Evolutionary conservation across 2,797 vertebrate species (phyloP).

Genomic region (Sylvia borin): DNA sequence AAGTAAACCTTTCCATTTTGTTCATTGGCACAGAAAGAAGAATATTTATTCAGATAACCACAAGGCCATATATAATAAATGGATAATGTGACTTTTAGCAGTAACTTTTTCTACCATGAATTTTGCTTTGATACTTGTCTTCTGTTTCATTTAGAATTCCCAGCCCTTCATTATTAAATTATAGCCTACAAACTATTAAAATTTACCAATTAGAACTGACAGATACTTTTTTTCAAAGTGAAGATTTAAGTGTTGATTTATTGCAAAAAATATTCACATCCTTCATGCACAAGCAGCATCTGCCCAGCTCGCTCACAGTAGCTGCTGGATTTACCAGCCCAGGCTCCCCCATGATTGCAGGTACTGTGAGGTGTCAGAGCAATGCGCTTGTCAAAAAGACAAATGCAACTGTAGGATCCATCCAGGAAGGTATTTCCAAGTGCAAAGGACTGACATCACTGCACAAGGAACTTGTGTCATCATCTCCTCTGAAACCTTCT

Average conservation of each 20-base stretch:
- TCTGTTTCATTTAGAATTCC: constrained; percentile 53
- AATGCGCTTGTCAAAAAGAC: neutral
- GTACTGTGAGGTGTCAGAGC: neutral
- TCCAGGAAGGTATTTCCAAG: neutral
- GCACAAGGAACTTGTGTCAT: neutral
- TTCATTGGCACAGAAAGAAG: neutral
- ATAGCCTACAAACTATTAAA: constrained; percentile 51
- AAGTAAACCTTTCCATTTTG: neutral
- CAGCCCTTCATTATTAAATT: constrained; percentile 49
- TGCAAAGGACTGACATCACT: neutral
- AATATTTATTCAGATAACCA: constrained; percentile 1
- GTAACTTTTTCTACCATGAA: neutral
- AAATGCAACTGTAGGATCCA: neutral
- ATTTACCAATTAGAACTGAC: constrained; percentile 47
- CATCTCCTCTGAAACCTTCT: neutral
- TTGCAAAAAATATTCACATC: neutral
- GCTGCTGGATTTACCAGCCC: neutral
- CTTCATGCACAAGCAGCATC: neutral
- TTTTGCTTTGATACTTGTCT: constrained; percentile 56
- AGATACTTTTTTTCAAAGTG: constrained; percentile 24
- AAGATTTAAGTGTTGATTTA: neutral
- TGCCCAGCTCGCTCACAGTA: neutral
- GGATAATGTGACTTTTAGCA: neutral
- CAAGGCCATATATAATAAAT: neutral
- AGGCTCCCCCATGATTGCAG: neutral